Evolutionary conservation across 1,140 invertebrate species (phyloP), one percentile per base, ranked within the genome.

Genomic region (Lethrus apterus): DNA sequence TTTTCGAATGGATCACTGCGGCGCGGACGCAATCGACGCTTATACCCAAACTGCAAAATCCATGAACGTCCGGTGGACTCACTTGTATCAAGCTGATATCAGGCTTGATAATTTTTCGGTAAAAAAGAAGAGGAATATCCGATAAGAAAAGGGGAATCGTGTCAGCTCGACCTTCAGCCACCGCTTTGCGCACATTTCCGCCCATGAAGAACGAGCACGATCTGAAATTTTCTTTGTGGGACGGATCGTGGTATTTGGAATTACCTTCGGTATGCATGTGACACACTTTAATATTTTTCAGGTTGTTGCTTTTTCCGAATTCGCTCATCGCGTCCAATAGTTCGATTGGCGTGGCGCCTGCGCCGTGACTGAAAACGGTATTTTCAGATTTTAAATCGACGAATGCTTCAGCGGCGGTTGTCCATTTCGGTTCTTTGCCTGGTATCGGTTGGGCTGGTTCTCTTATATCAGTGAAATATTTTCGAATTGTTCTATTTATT

Each of bases 251-350:
- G 62, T 93, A 94, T 0, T 78, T 68, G 0, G 86, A 89, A 0
- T 81, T 75, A 32, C 90, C 90, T 70, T 96, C 92, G 0, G 93
- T 91, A 64, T 96, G 93, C 77, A 96, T 94, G 58, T 96, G 92
- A 57, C 88, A 89, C 0, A 95, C 78, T 18, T 75, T 81, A 2
- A 96, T 78, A 66, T 86, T 75, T 53, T 78, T 75, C 13, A 96
- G 64, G 8, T 80, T 72, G 1, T 76, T 77, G 5, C 70, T 65
- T 54, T 82, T 83, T 1, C 88, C 92, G 56, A 90, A 78, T 8
- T 82, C 71, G 0, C 86, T 84, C 80, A 97, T 83, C 1, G 86
- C 88, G 44, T 82, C 74, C 0, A 93, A 71, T 3, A 94, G 68
- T 21, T 78, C 76, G 10, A 82, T 71, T 0, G 92, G 92, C 0